Evolutionary conservation across 1,140 invertebrate species (phyloP), one percentile per base, ranked within the genome.

Genomic region (Nixonia krombeini): DNA sequence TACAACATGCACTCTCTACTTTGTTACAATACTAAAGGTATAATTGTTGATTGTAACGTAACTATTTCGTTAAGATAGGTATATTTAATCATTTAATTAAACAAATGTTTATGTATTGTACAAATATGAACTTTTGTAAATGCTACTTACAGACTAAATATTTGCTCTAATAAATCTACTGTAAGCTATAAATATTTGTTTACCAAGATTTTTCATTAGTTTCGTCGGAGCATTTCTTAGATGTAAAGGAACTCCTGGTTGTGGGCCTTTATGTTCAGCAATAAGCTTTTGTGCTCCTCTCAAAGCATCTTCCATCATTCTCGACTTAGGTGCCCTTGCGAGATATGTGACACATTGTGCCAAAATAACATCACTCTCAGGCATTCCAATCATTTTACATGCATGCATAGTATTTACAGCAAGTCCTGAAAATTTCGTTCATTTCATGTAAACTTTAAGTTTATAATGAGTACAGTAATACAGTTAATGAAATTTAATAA

Each of bases 321-420:
- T 82, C 8, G 91, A 93, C 79, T 95, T 95, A 5, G 90, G 89
- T 9, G 93, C 91, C 72, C 91, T 85, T 0, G 93, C 91, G 12
- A 95, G 81, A 78, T 94, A 91, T 13, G 90, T 89, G 15, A 90
- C 90, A 71, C 90, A 92, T 74, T 95, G 92, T 2, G 91, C 91
- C 8, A 96, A 79, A 18, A 92, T 76, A 8, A 94, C 90, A 79
- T 93, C 90, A 78, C 91, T 91, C 71, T 95, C 93, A 0, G 93
- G 93, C 90, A 91, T 92, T 10, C 93, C 93, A 15, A 96, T 86
- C 52, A 92, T 87, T 82, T 95, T 91, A 73, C 92, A 94, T 1
- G 90, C 92, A 56, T 94, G 90, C 84, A 92, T 88, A 8, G 92
- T 90, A 5, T 91, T 86, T 1, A 93, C 88, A 1, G 93, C 92